These are phyloP conservation scores for Eutrigla gurnardus DNA, from an alignment of 2,797 vertebrate genomes.

Conservation along the genomic window DNA sequence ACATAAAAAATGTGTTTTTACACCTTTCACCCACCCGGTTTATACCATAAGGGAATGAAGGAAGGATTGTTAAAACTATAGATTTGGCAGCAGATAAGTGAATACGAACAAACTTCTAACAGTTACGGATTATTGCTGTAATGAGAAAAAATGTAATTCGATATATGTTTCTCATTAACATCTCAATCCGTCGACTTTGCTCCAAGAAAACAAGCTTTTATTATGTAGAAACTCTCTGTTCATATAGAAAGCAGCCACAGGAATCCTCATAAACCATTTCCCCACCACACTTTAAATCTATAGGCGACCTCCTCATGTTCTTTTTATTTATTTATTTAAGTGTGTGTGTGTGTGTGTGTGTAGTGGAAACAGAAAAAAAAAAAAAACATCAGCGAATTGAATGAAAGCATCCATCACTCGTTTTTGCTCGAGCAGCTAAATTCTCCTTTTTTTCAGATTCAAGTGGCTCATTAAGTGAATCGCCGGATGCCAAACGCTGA, in stretches of 20 bases:
- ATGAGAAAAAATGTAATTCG: constrained; percentile 36
- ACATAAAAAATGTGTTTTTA: constrained; percentile 1
- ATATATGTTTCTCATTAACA: constrained; percentile 54
- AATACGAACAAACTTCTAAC: constrained; percentile 19
- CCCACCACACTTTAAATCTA: constrained; percentile 40
- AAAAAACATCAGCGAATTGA: neutral
- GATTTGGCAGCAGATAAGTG: constrained; percentile 24
- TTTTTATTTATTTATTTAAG: neutral
- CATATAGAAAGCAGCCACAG: constrained; percentile 22
- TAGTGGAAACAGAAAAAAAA: neutral
- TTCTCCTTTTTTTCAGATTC: neutral
- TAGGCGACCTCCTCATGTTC: constrained; percentile 10
- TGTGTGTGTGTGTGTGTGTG: neutral
- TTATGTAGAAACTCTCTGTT: constrained; percentile 14
- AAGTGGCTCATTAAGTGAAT: constrained; percentile 26
- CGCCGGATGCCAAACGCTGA: constrained; percentile 30
- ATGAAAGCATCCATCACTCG: neutral
- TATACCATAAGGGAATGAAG: constrained; percentile 21
- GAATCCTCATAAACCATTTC: constrained; percentile 33
- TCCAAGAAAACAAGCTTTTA: constrained; percentile 17
- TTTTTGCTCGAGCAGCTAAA: constrained; percentile 4
- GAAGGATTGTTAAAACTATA: constrained; percentile 10
- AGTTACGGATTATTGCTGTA: constrained; percentile 25
- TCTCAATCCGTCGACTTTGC: constrained; percentile 24
- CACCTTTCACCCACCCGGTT: neutral